A percentile compares a stretch with the other conserved stretches of the same genome.
phyloP scores from a whole-genome alignment of 2,113 vertebrate genomes.

The Podocnemis expansa region DNA sequence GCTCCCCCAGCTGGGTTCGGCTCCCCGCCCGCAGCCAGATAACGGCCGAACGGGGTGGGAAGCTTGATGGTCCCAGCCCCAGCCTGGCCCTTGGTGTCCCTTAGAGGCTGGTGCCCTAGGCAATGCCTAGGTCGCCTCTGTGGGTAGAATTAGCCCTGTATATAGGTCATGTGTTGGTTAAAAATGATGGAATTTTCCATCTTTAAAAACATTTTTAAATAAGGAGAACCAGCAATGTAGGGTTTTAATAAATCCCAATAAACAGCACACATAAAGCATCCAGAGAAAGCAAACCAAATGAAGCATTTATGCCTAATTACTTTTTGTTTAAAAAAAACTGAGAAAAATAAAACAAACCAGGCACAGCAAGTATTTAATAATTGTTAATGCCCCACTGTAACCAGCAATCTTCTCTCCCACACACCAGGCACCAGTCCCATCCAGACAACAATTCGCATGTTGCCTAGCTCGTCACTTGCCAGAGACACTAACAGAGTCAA shows the following conservation, averaged over 20 bases:
- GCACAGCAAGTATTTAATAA: slow-evolving; percentile 12
- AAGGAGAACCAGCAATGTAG: not conserved
- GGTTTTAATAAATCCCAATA: not conserved
- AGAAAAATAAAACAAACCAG: not conserved
- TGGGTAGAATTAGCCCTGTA: no score
- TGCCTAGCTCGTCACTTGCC: rapidly evolving
- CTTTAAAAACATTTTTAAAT: not conserved
- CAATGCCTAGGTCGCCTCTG: no score
- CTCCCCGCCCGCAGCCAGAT: no score
- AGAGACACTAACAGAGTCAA: not conserved
- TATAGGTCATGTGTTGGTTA: not conserved
- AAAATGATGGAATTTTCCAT: not conserved
- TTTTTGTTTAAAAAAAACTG: not conserved
- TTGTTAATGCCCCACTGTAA: not conserved
- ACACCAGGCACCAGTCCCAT: not conserved
- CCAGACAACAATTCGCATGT: not conserved
- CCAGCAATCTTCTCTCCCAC: not conserved
- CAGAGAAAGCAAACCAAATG: not conserved
- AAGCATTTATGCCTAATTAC: not conserved
- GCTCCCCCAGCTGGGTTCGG: no score
- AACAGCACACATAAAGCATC: not conserved
- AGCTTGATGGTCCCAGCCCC: no score
- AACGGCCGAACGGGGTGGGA: no score
- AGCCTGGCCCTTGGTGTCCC: no score
- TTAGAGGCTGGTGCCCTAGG: no score